Evolutionary conservation across 2,888 invertebrate species (phyloP), one percentile per base, ranked within the genome.

Genomic region (Cosmorhoe ocellata): DNA sequence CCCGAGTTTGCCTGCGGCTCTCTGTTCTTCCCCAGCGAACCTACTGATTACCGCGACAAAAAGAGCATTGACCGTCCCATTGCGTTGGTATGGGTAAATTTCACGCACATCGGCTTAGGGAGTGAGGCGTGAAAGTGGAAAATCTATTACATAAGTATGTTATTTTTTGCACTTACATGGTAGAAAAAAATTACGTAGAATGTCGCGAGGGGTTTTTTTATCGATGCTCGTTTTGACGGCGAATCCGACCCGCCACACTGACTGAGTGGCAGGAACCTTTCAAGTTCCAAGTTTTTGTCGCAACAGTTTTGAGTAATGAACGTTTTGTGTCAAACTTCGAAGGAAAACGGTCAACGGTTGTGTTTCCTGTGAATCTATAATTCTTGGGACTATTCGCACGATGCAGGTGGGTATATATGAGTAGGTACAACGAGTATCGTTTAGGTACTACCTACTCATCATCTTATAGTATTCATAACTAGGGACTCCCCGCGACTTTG

Each of bases 211-310:
- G 18, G 28, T 11, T 18, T 31, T 39, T 26, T 44, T 41, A 37
- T 18, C 12, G 34, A 27, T n/a, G 30, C 40, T 41, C 14, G 40
- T 14, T 30, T 30, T 1, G 12, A 13, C 26, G 11, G 6, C 34
- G 31, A 11, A 44, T 14, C 28, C 9, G 11, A 41, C 13, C 3
- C 33, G 32, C 41, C 33, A 43, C 8, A 36, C 14, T 2, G 18
- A n/a, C n/a, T 52, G 51, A 47, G 30, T 52, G 43, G 36, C 52
- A 52, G 47, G 33, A 38, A 52, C 43, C 47, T 47, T 52, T 52
- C 30, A 42, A 13, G 13, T n/a, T 18, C 7, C 31, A 11, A 8
- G 41, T 51, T 51, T 41, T 45, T 45, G 9, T 24, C 10, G 28
- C 11, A 13, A 22, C n/a, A 7, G 33, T 47, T 47, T 47, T 43